These are phyloP conservation scores for Otolemur crassicaudatus DNA, from an alignment of 2,797 vertebrate genomes.

Conservation along the genomic window DNA sequence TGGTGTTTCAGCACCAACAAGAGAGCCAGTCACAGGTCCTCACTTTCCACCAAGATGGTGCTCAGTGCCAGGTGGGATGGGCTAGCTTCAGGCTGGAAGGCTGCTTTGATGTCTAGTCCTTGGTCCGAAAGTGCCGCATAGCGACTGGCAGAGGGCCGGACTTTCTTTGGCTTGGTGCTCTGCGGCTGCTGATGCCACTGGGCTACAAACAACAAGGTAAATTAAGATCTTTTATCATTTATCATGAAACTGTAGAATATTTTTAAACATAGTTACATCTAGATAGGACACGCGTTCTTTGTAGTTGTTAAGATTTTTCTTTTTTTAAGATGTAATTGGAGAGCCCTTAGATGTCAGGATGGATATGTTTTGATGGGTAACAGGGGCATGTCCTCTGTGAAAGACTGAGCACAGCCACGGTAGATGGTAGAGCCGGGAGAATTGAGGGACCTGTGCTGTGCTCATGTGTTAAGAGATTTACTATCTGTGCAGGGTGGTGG, in stretches of 20 bases:
- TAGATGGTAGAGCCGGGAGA: not conserved
- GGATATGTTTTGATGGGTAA: not conserved
- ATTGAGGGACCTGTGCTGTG: not conserved
- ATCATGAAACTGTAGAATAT: constrained; percentile 18
- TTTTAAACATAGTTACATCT: not conserved
- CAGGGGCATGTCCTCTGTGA: not conserved
- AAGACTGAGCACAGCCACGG: not conserved
- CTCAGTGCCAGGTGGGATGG: constrained; percentile 91
- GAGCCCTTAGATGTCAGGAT: not conserved
- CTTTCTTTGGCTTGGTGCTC: constrained; percentile 95
- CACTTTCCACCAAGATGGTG: constrained; percentile 95
- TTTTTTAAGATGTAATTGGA: not conserved
- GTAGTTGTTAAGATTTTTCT: no score
- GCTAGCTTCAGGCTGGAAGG: constrained; percentile 97
- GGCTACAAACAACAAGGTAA: constrained; percentile 86
- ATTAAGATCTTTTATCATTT: not conserved
- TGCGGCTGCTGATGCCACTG: constrained; percentile 97
- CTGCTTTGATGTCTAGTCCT: constrained; percentile 98
- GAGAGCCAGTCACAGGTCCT: constrained; percentile 92
- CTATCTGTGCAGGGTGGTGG: not conserved
- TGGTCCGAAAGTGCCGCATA: constrained; percentile 98
- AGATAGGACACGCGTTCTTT: not conserved
- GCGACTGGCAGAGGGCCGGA: constrained; percentile 96
- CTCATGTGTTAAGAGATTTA: not conserved
- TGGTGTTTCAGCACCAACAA: constrained; percentile 84